These are phyloP conservation scores for Mesaphorura yosii DNA, from an alignment of 1,140 invertebrate species.

Conservation along the genomic window DNA sequence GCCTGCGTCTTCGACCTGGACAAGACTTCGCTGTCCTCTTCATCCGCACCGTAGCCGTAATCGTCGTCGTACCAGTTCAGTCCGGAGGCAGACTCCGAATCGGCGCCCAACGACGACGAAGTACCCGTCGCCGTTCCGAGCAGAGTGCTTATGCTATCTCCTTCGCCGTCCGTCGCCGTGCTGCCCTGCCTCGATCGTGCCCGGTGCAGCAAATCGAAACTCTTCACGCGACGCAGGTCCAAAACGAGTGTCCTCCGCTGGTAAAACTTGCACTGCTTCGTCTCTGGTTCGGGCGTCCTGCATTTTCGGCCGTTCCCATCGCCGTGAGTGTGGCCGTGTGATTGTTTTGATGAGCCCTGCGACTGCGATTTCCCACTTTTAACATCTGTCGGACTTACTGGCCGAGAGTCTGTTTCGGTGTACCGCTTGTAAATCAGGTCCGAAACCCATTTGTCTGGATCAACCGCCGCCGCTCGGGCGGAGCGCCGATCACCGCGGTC, in stretches of 20 bases:
- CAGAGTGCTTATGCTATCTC: too few relatives aligned
- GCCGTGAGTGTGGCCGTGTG: not conserved
- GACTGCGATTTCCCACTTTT: not conserved
- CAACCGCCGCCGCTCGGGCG: too few relatives aligned
- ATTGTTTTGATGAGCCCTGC: not conserved
- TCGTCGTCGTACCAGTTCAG: constrained; percentile 25
- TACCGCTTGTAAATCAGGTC: constrained; percentile 28
- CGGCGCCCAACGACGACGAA: constrained; percentile 15
- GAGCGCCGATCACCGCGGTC: too few relatives aligned
- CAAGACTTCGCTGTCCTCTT: constrained; percentile 16
- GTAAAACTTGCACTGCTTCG: constrained; percentile 25
- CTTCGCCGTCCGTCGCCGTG: too few relatives aligned
- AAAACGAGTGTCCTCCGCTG: constrained; percentile 24
- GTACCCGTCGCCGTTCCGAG: too few relatives aligned
- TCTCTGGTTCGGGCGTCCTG: constrained; percentile 26
- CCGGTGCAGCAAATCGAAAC: constrained; percentile 25
- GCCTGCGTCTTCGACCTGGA: constrained; percentile 26
- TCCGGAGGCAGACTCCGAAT: constrained; percentile 23
- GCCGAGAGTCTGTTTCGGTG: constrained; percentile 30
- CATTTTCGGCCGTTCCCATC: constrained; percentile 20
- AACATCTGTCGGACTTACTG: constrained; percentile 20
- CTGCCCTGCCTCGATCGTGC: too few relatives aligned
- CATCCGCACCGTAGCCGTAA: constrained; percentile 8
- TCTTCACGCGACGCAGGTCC: constrained; percentile 27
- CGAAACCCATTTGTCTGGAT: constrained; percentile 28